Percentiles rank a stretch among this genome's conserved stretches.
These are phyloP conservation scores for Ascidia mentula DNA, from an alignment of 23 tunicate species.

Conservation along the genomic window DNA sequence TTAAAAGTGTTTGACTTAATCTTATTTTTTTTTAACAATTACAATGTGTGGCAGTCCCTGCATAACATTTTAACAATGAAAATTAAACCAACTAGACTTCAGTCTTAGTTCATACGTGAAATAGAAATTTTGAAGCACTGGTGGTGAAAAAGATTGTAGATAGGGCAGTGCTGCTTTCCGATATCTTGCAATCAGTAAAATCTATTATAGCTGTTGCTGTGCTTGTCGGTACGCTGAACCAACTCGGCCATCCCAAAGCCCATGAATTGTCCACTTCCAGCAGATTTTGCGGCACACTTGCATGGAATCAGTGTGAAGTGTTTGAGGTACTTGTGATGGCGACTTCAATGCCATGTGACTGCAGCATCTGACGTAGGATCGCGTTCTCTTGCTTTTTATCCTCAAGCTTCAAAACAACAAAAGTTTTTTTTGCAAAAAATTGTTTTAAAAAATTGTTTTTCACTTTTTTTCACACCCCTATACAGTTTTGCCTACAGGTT, in stretches of 20 bases:
- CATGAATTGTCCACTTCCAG: neutral
- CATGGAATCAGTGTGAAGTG: neutral
- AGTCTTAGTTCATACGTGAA: no score
- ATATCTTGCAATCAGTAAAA: neutral
- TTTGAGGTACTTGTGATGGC: constrained; percentile 43
- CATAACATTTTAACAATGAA: no score
- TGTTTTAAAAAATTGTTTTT: no score
- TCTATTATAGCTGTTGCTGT: neutral
- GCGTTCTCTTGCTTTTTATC: constrained; percentile 63
- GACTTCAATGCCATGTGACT: constrained; percentile 77
- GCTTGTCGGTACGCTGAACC: no score
- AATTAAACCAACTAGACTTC: no score
- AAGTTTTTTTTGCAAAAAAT: no score
- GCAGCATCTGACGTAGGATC: constrained; percentile 66
- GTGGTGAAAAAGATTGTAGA: neutral
- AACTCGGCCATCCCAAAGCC: no score
- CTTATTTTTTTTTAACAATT: no score
- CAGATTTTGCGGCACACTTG: neutral
- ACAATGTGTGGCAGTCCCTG: no score
- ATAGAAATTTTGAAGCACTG: constrained; percentile 9
- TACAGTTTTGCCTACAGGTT: no score
- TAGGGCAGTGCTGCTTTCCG: neutral
- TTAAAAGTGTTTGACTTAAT: no score
- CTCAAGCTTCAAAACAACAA: constrained; percentile 43
- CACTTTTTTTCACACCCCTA: no score